Conservation (phyloP, 1,140 invertebrate species). For the Holotrichia oblita region DNA sequence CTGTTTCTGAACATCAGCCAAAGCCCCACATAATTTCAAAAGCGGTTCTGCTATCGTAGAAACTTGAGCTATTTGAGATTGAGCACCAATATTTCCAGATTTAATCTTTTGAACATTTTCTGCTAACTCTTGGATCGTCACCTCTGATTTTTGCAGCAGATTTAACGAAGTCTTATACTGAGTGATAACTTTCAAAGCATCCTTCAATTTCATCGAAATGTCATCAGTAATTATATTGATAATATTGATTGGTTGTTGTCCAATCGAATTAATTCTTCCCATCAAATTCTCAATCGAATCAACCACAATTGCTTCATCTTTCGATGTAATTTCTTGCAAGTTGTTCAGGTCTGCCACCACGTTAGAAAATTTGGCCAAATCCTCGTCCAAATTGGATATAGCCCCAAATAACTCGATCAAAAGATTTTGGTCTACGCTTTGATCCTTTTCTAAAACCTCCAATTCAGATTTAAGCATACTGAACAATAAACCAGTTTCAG, state of each 20-base stretch:
- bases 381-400: background rate
- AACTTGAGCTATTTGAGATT: background rate
- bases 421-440: background rate
- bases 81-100: background rate
- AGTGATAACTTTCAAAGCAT: background rate
- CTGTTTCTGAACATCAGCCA: background rate
- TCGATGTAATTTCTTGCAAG: background rate
- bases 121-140: background rate
- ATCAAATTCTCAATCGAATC: background rate
- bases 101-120: background rate
- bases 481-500: background rate
- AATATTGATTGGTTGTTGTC: background rate
- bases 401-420: background rate
- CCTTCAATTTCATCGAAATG: background rate
- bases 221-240: background rate
- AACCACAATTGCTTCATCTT: background rate
- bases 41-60: too few relatives aligned
- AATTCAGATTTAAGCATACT: slow-evolving; percentile 14
- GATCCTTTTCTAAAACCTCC: background rate
- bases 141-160: too few relatives aligned
- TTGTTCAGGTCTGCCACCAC: background rate
- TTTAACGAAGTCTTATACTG: too few relatives aligned
- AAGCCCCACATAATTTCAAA: background rate
- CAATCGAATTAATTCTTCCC: background rate
- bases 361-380: background rate